Evolutionary conservation across 2,888 invertebrate species (phyloP), one percentile per base, ranked within the genome.

Genomic region (Timandra comae): DNA sequence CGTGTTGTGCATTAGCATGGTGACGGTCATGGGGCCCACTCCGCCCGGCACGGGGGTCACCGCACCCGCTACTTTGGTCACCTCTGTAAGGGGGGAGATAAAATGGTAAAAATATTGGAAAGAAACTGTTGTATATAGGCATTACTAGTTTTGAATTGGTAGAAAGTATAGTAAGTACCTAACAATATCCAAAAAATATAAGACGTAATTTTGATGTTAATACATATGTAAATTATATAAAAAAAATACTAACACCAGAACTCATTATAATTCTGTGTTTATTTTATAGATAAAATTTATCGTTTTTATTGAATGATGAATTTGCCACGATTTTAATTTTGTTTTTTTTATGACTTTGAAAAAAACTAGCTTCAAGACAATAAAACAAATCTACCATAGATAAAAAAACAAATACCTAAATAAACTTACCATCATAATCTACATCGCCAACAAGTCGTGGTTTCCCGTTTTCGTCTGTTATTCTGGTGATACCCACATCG

Each of bases 21-120:
- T 93, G 0, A 97, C 96, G 0, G 97, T 97, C 93, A 97, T 94
- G 0, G 97, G 97, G 0, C 97, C 97, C 3, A 95, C 97, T 2
- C 97, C 97, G 1, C 97, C 90, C 1, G 97, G 97, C 0, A 97
- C 97, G 1, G 97, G 96, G 0, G 96, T 96, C 27, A 97, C 91
- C 31, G 91, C 88, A 6, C 94, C 93, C 5, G 96, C 97, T 12
- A 95, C 87, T 73, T 94, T 87, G 37, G 88, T 88, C 1, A 95
- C 95, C 71, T 87, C 90, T 91, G 84, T 43, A 43, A 13, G 11
- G 26, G 28, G 27, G n/a, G n/a, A n/a, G 12, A 13, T 65, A 70
- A 49, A 53, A 55, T 55, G 34, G 41, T 33, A 32, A 12, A 26
- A 20, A 12, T 10, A 10, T 12, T n/a, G 10, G 25, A 16, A 30